Base-by-base conservation (phyloP, 2,797 vertebrate genomes). In the Cossypha heuglini region DNA sequence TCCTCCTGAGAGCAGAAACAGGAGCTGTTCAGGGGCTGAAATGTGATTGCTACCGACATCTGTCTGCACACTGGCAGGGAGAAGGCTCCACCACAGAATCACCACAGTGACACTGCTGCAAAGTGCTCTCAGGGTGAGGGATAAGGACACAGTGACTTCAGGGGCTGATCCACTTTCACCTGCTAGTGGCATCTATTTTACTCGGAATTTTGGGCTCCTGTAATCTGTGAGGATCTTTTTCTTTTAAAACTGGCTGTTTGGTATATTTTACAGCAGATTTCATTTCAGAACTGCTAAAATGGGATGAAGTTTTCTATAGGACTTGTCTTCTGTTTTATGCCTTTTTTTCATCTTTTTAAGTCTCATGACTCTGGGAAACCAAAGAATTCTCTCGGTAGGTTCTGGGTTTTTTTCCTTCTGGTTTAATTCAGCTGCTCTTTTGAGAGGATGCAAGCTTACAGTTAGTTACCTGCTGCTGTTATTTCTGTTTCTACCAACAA, bases 161-260 rank as follows among this genome's bases (percentile, higher is more conserved):
- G 46, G 54, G 16, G 4, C 62, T 69, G 31, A 69, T 14, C 43
- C 48, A 5, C 46, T 4, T 67, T 57, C 46, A 16, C 24, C 29
- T 71, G 20, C 1, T 5, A 11, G n/a, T 11, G 7, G 10, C 11
- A 25, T 42, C 35, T 42, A 0, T 38, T 28, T n/a, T 21, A 29
- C 2, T 7, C 3, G 3, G 26, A 16, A 63, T 80, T 57, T 86
- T 46, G 37, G 68, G 38, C 26, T 77, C 0, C 0, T 17, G 0
- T 46, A 14, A 13, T 25, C 35, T 54, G 9, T 14, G 28, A 51
- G 49, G 33, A 54, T 8, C 5, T 51, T 45, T 67, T 26, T 63
- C 21, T 52, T 91, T 77, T 73, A 38, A 37, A 57, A 12, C 10
- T 45, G 21, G 58, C 20, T 35, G 0, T 69, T 48, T 54, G 37